These are phyloP conservation scores for Tetragonula carbonaria DNA, from an alignment of 2,888 invertebrate species.

Conservation along the genomic window DNA sequence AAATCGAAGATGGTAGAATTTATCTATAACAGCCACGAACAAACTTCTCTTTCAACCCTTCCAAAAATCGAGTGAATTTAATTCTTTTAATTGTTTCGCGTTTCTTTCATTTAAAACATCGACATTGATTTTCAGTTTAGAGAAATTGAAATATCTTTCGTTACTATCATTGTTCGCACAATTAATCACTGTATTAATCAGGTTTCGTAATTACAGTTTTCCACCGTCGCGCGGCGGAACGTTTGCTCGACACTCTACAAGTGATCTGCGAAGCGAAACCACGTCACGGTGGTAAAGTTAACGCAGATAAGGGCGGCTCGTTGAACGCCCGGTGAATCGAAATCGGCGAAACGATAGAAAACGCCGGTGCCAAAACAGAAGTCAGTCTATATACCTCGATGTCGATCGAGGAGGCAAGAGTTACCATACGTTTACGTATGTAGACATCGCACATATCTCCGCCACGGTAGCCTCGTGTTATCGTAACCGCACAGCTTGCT, in stretches of 20 bases:
- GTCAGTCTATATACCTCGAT: conserved; percentile 51
- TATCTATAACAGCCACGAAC: too few relatives aligned
- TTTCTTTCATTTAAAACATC: too few relatives aligned
- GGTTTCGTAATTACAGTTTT: too few relatives aligned
- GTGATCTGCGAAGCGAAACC: not conserved
- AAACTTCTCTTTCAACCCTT: too few relatives aligned
- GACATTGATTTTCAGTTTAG: too few relatives aligned
- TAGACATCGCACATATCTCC: conserved; percentile 59
- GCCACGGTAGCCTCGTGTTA: conserved; percentile 65
- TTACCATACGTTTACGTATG: conserved; percentile 53
- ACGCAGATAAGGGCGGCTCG: conserved; percentile 24
- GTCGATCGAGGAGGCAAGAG: conserved; percentile 35
- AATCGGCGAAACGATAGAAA: conserved; percentile 46
- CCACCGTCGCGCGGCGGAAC: too few relatives aligned
- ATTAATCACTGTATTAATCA: too few relatives aligned
- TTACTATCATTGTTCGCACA: too few relatives aligned
- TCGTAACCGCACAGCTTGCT: conserved; percentile 76
- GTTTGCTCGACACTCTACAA: not conserved
- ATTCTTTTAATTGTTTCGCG: too few relatives aligned
- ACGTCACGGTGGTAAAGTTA: not conserved
- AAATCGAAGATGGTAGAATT: too few relatives aligned
- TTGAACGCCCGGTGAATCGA: conserved; percentile 54
- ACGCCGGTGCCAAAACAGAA: conserved; percentile 58
- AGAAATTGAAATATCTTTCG: too few relatives aligned
- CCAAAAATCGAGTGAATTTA: too few relatives aligned